Percentiles rank a stretch among this genome's conserved stretches.
phyloP scores from a whole-genome alignment of 2,797 vertebrate genomes.

The Malurus splendens region DNA sequence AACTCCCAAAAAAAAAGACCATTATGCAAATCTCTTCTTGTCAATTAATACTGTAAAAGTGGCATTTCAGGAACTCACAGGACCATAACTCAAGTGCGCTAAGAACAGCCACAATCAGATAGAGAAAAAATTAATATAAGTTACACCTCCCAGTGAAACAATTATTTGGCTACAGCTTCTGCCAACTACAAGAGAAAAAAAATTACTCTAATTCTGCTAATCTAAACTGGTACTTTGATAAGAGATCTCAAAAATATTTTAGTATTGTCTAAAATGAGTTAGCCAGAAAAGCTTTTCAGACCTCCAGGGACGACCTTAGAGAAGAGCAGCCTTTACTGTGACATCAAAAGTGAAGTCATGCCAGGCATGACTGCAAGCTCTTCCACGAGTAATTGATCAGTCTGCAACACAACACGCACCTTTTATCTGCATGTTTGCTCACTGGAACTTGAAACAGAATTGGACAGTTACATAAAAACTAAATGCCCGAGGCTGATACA shows the following conservation, averaged over 20 bases:
- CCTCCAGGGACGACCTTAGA: not conserved
- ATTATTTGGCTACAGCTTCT: not conserved
- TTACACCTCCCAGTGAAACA: not conserved
- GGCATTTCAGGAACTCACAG: not conserved
- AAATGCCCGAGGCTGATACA: not conserved
- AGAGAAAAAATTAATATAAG: not conserved
- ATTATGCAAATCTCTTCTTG: not conserved
- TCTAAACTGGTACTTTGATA: not conserved
- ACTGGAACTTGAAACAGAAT: not conserved
- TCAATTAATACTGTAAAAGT: not conserved
- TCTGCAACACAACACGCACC: fast-evolving
- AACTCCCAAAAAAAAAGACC: not conserved
- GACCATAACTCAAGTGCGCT: not conserved
- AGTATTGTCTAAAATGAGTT: not conserved
- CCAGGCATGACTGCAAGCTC: not conserved
- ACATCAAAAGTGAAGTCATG: not conserved
- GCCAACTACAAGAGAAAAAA: not conserved
- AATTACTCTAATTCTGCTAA: not conserved
- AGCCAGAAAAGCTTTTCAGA: not conserved
- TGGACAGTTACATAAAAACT: not conserved
- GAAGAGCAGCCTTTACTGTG: fast-evolving
- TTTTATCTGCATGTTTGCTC: not conserved
- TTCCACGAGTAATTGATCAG: not conserved
- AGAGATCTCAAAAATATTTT: not conserved
- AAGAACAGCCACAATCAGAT: not conserved